A percentile compares a stretch with the other conserved stretches of the same genome.
Conservation (phyloP, 2,113 vertebrate genomes). For the Sebastes schlegelii region DNA sequence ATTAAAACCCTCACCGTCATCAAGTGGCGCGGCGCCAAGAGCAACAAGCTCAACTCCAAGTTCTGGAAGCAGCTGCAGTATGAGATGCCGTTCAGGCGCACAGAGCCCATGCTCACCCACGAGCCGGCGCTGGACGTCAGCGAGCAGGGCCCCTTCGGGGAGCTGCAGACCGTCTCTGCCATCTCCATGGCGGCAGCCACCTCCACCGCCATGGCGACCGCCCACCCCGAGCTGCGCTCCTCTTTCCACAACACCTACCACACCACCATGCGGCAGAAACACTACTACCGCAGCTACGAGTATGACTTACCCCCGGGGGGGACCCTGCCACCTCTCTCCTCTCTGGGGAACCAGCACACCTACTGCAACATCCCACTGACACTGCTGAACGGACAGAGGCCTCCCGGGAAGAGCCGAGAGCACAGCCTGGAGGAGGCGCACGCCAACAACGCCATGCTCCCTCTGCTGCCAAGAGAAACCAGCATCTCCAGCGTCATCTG, state of each 20-base stretch:
- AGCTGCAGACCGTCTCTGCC: constrained; percentile 98
- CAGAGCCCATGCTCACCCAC: constrained; percentile 93
- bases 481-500: constrained; percentile 99
- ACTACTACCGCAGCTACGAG: constrained; percentile 99
- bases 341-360: constrained; percentile 98
- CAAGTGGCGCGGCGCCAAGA: constrained; percentile 96
- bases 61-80: constrained; percentile 99
- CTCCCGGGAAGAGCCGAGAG: constrained; percentile 93
- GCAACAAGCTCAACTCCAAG: constrained; percentile 98
- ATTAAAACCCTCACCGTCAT: constrained; percentile 98
- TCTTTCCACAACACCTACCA: constrained; percentile 98
- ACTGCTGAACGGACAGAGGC: constrained; percentile 98
- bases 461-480: constrained; percentile 96
- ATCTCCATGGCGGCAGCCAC: constrained; percentile 99
- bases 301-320: constrained; percentile 95
- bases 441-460: constrained; percentile 98
- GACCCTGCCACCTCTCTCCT: constrained; percentile 93
- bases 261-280: constrained; percentile 99
- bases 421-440: constrained; percentile 97
- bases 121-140: constrained; percentile 97
- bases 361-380: constrained; percentile 99
- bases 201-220: constrained; percentile 97
- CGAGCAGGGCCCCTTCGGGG: constrained; percentile 96
- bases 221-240: constrained; percentile 97
- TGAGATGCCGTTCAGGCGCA: constrained; percentile 98